These are phyloP conservation scores for Parambassis ranga DNA, from an alignment of 2,797 vertebrate genomes.

Conservation along the genomic window DNA sequence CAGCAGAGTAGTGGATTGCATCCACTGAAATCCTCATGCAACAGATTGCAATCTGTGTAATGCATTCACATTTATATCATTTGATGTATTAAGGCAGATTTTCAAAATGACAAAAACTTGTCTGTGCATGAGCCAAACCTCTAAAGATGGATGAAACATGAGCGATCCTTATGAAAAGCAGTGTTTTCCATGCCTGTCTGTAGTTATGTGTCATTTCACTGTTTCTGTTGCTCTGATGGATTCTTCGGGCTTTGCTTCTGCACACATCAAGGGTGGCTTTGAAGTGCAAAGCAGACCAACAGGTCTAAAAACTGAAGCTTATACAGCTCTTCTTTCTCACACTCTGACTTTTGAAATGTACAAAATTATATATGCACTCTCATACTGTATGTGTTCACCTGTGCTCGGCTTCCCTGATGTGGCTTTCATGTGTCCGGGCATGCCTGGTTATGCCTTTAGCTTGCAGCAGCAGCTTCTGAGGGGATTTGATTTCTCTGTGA, in stretches of 20 bases:
- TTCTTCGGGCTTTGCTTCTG: constrained; percentile 9
- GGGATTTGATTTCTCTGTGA: constrained; percentile 48
- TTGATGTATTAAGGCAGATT: constrained; percentile 60
- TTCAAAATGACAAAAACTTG: constrained; percentile 46
- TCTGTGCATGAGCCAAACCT: constrained; percentile 44
- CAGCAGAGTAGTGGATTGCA: constrained; percentile 19
- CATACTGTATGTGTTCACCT: constrained; percentile 29
- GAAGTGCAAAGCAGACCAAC: constrained; percentile 24
- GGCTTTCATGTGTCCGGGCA: constrained; percentile 40
- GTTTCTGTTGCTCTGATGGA: constrained; percentile 28
- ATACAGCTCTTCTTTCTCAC: not conserved
- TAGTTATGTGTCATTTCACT: constrained; percentile 24
- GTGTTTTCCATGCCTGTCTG: constrained; percentile 34
- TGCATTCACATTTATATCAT: constrained; percentile 44
- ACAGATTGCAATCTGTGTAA: constrained; percentile 12
- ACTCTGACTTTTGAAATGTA: not conserved
- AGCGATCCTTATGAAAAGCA: constrained; percentile 17
- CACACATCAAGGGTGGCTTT: constrained; percentile 20
- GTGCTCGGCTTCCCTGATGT: constrained; percentile 17
- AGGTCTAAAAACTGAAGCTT: constrained; percentile 8
- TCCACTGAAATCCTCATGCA: constrained; percentile 32
- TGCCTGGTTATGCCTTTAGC: constrained; percentile 41
- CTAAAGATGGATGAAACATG: constrained; percentile 32
- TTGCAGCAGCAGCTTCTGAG: constrained; percentile 37
- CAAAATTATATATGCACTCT: not conserved